Evolutionary conservation across 1,140 invertebrate species (phyloP).

Genomic region (Thaumatotibia leucotreta): DNA sequence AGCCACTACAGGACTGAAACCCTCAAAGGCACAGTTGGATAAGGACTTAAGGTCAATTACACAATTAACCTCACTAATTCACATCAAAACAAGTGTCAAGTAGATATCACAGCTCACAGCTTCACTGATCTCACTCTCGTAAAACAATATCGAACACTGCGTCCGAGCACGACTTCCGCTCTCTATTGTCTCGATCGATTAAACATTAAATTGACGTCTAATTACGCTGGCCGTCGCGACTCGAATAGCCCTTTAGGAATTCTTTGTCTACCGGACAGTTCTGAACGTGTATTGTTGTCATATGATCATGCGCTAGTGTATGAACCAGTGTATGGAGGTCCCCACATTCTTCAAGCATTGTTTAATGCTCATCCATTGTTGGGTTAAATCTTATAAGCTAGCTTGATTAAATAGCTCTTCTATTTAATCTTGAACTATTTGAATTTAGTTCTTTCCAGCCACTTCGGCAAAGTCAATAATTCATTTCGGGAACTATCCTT

Average conservation of each 20-base stretch:
- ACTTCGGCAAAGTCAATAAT: too few species aligned
- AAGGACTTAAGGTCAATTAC: too few species aligned
- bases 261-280: conserved; percentile 4
- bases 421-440: too few species aligned
- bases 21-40: background rate
- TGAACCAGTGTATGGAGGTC: background rate
- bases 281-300: background rate
- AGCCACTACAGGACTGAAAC: too few species aligned
- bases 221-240: background rate
- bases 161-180: conserved; percentile 18
- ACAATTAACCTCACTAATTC: too few species aligned
- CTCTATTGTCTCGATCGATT: conserved; percentile 38
- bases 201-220: conserved; percentile 27
- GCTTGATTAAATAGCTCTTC: too few species aligned
- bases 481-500: too few species aligned
- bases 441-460: too few species aligned
- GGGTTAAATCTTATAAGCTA: too few species aligned
- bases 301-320: background rate
- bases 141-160: background rate
- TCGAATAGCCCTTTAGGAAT: conserved; percentile 7
- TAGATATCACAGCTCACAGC: background rate
- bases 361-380: too few species aligned
- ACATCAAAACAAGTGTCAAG: too few species aligned
- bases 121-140: background rate
- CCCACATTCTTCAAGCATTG: too few species aligned